These are phyloP conservation scores for Drosophila mayri DNA, from an alignment of 1,140 invertebrate species.

Conservation along the genomic window DNA sequence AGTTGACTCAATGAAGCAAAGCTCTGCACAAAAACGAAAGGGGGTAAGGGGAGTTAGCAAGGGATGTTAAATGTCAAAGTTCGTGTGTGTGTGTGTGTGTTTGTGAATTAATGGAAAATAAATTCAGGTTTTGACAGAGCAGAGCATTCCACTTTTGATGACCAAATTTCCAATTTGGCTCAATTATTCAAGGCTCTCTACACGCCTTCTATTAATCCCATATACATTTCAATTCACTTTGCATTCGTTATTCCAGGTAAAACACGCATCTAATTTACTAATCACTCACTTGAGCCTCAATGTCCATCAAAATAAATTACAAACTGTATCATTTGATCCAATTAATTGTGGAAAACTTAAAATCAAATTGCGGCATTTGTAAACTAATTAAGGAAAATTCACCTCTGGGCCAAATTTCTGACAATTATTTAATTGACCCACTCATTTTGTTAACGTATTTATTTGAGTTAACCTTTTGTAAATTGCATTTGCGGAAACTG, in stretches of 20 bases:
- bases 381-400: conserved; percentile 21
- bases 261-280: conserved; percentile 21
- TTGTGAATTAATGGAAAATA: conserved; percentile 45
- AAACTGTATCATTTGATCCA: conserved; percentile 12
- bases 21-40: conserved; percentile 17
- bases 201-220: conserved; percentile 17
- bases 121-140: conserved; percentile 19
- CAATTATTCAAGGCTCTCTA: conserved; percentile 25
- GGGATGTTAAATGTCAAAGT: conserved; percentile 56
- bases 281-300: conserved; percentile 5
- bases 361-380: conserved; percentile 31
- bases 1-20: conserved; percentile 60
- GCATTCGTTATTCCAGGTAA: conserved; percentile 10
- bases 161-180: conserved; percentile 29
- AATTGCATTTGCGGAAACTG: conserved; percentile 1
- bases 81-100: conserved; percentile 6
- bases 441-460: conserved; percentile 7
- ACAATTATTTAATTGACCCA: conserved; percentile 28
- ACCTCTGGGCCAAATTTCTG: background rate
- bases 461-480: background rate
- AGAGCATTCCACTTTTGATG: conserved; percentile 20
- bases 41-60: background rate
- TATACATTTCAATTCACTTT: conserved; percentile 13
- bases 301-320: conserved; percentile 10
- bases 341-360: conserved; percentile 24